Conservation (phyloP, 2,797 vertebrate genomes). For the Epinephelus malabaricus region DNA sequence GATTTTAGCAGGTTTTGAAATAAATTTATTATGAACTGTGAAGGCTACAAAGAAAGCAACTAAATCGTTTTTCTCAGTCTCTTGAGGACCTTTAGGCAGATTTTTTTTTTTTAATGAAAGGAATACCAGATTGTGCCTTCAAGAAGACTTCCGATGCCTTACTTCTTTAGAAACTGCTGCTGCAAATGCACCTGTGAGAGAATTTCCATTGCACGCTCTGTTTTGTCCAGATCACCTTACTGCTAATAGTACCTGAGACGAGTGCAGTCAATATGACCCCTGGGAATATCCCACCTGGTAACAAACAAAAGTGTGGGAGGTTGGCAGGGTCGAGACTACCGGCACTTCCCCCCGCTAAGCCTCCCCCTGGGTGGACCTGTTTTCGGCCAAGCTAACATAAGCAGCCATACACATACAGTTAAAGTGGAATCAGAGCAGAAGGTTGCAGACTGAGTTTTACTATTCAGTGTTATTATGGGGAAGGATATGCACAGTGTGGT, state of each 20-base stretch:
- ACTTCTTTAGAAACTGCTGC: not conserved
- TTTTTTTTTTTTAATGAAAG: not conserved
- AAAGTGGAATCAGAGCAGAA: slow-evolving; percentile 21
- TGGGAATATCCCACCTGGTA: slow-evolving; percentile 73
- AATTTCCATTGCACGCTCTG: slow-evolving; percentile 32
- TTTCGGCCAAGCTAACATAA: slow-evolving; percentile 44
- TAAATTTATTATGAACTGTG: not conserved
- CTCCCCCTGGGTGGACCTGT: slow-evolving; percentile 9
- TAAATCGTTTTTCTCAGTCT: not conserved
- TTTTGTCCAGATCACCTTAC: slow-evolving; percentile 45
- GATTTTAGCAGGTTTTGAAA: not conserved
- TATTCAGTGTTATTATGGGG: slow-evolving; percentile 24
- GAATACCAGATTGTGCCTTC: not conserved
- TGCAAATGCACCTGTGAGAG: slow-evolving; percentile 5
- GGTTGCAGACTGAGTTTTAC: slow-evolving; percentile 14
- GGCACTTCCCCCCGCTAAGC: not conserved
- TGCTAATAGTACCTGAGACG: slow-evolving; percentile 16
- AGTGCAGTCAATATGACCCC: slow-evolving; percentile 32
- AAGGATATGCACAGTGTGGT: not conserved
- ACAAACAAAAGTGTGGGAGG: slow-evolving; percentile 32
- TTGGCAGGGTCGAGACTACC: slow-evolving; percentile 26
- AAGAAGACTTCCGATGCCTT: not conserved
- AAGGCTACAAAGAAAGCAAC: not conserved
- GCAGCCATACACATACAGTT: slow-evolving; percentile 15
- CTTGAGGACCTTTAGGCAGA: not conserved